These are phyloP conservation scores for Drosophila anomelani DNA, from an alignment of 2,888 invertebrate genomes.

Conservation along the genomic window DNA sequence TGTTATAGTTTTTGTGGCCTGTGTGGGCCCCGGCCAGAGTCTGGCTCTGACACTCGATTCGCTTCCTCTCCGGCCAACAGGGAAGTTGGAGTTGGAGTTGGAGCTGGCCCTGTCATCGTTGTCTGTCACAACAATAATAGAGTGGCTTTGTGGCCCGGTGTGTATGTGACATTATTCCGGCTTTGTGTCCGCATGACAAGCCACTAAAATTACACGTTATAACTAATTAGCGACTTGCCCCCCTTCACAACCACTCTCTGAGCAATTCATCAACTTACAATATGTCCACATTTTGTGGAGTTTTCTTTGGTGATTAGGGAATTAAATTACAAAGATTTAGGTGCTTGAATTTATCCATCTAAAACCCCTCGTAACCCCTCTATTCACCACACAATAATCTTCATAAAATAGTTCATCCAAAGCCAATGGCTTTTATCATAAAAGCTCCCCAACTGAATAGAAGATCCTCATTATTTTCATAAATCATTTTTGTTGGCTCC, in stretches of 20 bases:
- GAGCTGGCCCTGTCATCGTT: constrained; percentile 57
- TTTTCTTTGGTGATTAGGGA: constrained; percentile 23
- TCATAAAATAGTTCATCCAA: constrained; percentile 2
- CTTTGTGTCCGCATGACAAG: constrained; percentile 44
- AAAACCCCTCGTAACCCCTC: not conserved
- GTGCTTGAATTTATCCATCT: not conserved
- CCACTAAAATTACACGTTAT: constrained; percentile 69
- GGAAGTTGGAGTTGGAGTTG: constrained; percentile 14
- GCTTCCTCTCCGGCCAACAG: constrained; percentile 27
- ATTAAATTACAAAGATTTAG: not conserved
- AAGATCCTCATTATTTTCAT: constrained; percentile 13
- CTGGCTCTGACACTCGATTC: constrained; percentile 59
- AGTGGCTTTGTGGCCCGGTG: constrained; percentile 51
- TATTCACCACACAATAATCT: not conserved
- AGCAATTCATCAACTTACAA: constrained; percentile 44
- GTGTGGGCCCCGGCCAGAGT: constrained; percentile 28
- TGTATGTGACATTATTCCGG: constrained; percentile 37
- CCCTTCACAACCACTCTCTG: not conserved
- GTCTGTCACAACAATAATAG: constrained; percentile 48
- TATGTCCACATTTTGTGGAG: constrained; percentile 35
- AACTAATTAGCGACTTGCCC: constrained; percentile 68
- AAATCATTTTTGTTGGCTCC: constrained; percentile 4
- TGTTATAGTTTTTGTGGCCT: constrained; percentile 71
- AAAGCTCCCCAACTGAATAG: not conserved
- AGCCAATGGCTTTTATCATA: not conserved